Percentiles rank a stretch among this genome's conserved stretches.
These are phyloP conservation scores for Megaceryle alcyon DNA, from an alignment of 2,797 vertebrate species.

Conservation along the genomic window DNA sequence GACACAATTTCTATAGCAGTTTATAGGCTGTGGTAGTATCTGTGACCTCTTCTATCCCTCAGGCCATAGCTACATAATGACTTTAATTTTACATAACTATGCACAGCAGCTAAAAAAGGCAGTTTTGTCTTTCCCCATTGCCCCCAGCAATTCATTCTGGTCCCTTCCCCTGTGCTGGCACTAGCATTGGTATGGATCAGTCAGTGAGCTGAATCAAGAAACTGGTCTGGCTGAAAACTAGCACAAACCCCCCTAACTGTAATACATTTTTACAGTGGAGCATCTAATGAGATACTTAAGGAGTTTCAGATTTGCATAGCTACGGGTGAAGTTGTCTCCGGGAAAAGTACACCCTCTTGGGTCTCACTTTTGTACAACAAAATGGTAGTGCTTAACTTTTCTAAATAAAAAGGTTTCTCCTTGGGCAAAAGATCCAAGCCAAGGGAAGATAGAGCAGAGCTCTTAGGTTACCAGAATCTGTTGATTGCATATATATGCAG, in stretches of 20 bases:
- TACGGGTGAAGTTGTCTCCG: neutral
- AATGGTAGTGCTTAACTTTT: neutral
- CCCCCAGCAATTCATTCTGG: slow-evolving; percentile 7
- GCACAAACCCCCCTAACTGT: neutral
- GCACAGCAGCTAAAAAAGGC: slow-evolving; percentile 41
- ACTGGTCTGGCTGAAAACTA: neutral
- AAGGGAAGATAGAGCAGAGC: neutral
- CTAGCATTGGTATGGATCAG: neutral
- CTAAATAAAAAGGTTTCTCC: neutral
- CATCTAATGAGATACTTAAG: neutral
- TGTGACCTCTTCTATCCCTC: slow-evolving; percentile 59
- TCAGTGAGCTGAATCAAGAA: neutral
- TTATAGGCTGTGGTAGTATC: slow-evolving; percentile 39
- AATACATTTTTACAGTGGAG: neutral
- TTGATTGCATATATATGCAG: neutral
- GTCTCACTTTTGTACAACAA: neutral
- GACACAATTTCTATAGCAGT: slow-evolving; percentile 45
- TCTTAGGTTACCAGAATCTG: neutral
- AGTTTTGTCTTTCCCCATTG: slow-evolving; percentile 5
- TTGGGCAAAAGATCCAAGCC: neutral
- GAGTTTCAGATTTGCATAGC: neutral
- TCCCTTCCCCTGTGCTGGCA: neutral
- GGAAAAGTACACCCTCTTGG: neutral
- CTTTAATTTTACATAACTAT: slow-evolving; percentile 67
- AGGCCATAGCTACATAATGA: slow-evolving; percentile 61